Percentiles rank a stretch among this genome's conserved stretches.
phyloP scores from a whole-genome alignment of 2,797 vertebrate genomes.

The Leptoclinus maculatus region DNA sequence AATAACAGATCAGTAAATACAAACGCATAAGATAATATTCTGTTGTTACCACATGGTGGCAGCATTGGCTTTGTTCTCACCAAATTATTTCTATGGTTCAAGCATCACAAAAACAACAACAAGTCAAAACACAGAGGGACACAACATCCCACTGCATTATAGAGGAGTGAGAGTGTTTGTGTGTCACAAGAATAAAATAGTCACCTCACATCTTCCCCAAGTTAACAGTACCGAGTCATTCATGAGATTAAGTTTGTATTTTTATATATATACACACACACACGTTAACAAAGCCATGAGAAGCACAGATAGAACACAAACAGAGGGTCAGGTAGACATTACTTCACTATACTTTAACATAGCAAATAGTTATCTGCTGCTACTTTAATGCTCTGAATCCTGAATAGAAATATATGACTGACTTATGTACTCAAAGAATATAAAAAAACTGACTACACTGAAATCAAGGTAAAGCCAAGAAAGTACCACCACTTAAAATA shows the following conservation, averaged over 20 bases:
- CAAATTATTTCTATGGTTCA: neutral
- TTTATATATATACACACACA: too few relatives aligned
- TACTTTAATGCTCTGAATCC: neutral
- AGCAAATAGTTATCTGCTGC: neutral
- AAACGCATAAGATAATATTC: neutral
- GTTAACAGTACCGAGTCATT: neutral
- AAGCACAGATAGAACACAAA: too few relatives aligned
- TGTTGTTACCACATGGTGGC: slow-evolving; percentile 67
- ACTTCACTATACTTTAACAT: too few relatives aligned
- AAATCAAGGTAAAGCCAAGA: neutral
- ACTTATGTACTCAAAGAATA: neutral
- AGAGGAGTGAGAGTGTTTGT: neutral
- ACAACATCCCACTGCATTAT: neutral
- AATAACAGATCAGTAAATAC: slow-evolving; percentile 14
- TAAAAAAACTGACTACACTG: neutral
- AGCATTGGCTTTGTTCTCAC: slow-evolving; percentile 44
- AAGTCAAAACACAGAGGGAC: neutral
- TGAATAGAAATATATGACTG: neutral
- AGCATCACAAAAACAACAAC: neutral
- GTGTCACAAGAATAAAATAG: neutral
- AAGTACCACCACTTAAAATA: neutral
- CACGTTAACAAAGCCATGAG: too few relatives aligned
- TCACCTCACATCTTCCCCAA: neutral
- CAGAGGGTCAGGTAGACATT: too few relatives aligned
- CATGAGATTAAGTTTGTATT: neutral